Percentiles rank a stretch among this genome's conserved stretches.
Conservation (phyloP, 1,140 invertebrate genomes). For the Heliconius himera region DNA sequence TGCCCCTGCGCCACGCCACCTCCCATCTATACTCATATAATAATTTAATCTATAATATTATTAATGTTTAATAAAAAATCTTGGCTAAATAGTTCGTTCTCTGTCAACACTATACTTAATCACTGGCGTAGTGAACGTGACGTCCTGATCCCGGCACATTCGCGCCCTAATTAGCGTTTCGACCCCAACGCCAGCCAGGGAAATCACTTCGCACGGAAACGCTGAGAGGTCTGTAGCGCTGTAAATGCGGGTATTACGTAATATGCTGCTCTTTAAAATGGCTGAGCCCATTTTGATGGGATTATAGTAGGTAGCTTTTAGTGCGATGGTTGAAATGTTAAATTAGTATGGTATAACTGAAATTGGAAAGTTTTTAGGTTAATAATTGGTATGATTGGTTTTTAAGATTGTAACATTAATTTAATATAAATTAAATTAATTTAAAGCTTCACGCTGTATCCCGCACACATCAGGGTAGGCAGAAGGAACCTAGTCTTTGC, state of each 20-base stretch:
- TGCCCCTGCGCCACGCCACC: too few species aligned
- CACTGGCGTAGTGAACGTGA: constrained; percentile 32
- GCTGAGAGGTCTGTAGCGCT: constrained; percentile 3
- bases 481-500: too few species aligned
- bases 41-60: too few species aligned
- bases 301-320: not conserved
- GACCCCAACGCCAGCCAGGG: not conserved
- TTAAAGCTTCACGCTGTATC: too few species aligned
- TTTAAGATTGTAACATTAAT: too few species aligned
- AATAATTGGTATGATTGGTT: too few species aligned
- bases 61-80: not conserved
- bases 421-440: too few species aligned
- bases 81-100: not conserved
- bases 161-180: constrained; percentile 50
- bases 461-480: too few species aligned
- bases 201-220: constrained; percentile 12
- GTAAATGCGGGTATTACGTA: constrained; percentile 2
- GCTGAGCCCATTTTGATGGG: not conserved
- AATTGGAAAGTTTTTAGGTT: too few species aligned
- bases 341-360: too few species aligned
- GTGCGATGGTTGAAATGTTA: not conserved
- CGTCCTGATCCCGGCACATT: constrained; percentile 47
- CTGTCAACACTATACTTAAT: constrained; percentile 14
- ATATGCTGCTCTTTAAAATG: not conserved
- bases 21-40: too few species aligned